These are phyloP conservation scores for Caenorhabditis wallacei DNA, from an alignment of 2,888 invertebrate genomes.

Conservation along the genomic window DNA sequence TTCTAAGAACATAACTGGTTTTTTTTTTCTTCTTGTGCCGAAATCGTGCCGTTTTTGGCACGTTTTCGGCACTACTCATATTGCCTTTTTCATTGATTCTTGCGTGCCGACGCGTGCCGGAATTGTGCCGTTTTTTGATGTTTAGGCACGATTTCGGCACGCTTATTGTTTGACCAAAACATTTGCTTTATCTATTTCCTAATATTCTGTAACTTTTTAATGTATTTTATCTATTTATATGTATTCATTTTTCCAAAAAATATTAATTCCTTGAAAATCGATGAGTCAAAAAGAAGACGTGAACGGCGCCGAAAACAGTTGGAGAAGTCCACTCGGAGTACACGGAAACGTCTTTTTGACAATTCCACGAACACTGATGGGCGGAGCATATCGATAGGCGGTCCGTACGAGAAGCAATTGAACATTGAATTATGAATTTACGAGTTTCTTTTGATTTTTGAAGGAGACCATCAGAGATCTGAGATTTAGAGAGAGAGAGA, in stretches of 20 bases:
- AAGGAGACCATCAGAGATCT: not conserved
- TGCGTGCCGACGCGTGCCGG: no score
- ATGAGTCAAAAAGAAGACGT: constrained; percentile 48
- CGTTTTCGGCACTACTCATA: not conserved
- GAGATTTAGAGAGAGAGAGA: no score
- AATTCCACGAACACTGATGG: constrained; percentile 41
- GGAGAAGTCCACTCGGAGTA: constrained; percentile 44
- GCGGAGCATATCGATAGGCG: constrained; percentile 38
- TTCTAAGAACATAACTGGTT: not conserved
- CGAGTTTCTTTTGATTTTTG: constrained; percentile 1
- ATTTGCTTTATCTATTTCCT: constrained; percentile 20
- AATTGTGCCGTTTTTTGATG: no score
- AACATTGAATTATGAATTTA: constrained; percentile 51
- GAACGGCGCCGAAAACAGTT: constrained; percentile 32
- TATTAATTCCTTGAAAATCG: constrained; percentile 29
- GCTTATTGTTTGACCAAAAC: not conserved
- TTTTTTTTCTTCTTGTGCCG: no score
- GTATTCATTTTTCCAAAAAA: not conserved
- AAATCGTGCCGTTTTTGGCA: no score
- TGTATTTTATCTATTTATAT: not conserved
- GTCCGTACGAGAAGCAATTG: constrained; percentile 15
- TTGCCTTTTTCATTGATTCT: constrained; percentile 36
- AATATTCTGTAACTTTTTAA: not conserved
- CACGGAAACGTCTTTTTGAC: constrained; percentile 15
- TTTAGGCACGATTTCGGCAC: no score